Evolutionary conservation across 2,888 invertebrate genomes (phyloP).

Genomic region (Nezara viridula): DNA sequence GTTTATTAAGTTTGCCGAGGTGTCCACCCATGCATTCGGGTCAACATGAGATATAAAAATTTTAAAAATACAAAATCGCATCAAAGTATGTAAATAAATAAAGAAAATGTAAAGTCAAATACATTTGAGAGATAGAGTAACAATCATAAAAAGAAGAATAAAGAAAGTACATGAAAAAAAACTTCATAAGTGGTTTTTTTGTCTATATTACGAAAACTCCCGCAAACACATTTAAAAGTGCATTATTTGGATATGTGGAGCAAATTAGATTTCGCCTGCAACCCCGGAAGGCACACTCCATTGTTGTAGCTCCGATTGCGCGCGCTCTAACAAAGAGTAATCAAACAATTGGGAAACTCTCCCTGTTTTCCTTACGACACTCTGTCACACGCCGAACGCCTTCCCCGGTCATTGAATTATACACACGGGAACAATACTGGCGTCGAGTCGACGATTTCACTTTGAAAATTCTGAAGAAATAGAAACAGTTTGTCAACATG

Average conservation of each 20-base stretch:
- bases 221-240: background rate
- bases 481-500: background rate
- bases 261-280: slow-evolving; percentile 29
- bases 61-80: too few species aligned
- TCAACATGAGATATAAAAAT: too few species aligned
- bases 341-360: slow-evolving; percentile 28
- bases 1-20: too few species aligned
- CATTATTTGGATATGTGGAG: slow-evolving; percentile 30
- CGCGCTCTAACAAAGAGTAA: background rate
- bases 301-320: slow-evolving; percentile 16
- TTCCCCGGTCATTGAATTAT: slow-evolving; percentile 27
- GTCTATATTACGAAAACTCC: background rate
- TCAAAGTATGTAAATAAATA: too few species aligned
- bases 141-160: too few species aligned
- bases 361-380: slow-evolving; percentile 42
- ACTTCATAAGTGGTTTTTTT: background rate
- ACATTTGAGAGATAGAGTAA: too few species aligned
- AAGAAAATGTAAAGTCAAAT: too few species aligned
- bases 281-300: slow-evolving; percentile 17
- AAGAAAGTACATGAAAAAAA: background rate
- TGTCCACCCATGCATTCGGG: too few species aligned
- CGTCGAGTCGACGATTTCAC: slow-evolving; percentile 10
- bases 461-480: background rate
- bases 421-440: slow-evolving; percentile 18
- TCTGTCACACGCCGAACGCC: slow-evolving; percentile 6